These are phyloP conservation scores for Neotoxoptera formosana DNA, from an alignment of 1,140 invertebrate species.

Conservation along the genomic window DNA sequence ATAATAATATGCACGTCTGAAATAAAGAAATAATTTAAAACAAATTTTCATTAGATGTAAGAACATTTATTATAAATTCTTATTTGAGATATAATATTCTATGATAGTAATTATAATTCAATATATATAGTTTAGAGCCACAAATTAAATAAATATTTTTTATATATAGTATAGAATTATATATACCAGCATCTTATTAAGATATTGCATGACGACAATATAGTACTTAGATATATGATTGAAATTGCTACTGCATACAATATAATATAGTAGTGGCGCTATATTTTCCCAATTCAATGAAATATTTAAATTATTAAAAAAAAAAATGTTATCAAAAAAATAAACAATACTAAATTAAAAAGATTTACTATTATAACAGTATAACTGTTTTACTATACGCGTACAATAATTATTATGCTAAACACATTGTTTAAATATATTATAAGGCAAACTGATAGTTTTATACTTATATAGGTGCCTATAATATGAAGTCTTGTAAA, in stretches of 20 bases:
- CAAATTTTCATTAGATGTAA: neutral
- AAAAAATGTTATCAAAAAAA: neutral
- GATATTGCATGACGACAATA: neutral
- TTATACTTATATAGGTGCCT: neutral
- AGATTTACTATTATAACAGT: neutral
- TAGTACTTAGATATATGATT: neutral
- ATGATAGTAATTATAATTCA: neutral
- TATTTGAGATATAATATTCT: neutral
- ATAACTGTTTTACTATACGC: too few relatives aligned
- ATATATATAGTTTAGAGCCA: neutral
- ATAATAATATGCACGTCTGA: neutral
- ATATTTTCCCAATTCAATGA: neutral
- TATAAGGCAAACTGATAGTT: neutral
- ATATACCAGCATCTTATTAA: neutral
- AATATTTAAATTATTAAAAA: neutral
- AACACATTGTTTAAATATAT: neutral
- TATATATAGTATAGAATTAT: neutral
- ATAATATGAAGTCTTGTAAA: neutral
- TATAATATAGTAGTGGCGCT: neutral
- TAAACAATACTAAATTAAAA: slow-evolving; percentile 4
- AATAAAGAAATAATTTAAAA: neutral
- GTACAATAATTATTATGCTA: neutral
- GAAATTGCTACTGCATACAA: neutral
- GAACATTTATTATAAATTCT: neutral
- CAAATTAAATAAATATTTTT: neutral